phyloP scores from a whole-genome alignment of 2,113 vertebrate genomes.

The Platichthys flesus region DNA sequence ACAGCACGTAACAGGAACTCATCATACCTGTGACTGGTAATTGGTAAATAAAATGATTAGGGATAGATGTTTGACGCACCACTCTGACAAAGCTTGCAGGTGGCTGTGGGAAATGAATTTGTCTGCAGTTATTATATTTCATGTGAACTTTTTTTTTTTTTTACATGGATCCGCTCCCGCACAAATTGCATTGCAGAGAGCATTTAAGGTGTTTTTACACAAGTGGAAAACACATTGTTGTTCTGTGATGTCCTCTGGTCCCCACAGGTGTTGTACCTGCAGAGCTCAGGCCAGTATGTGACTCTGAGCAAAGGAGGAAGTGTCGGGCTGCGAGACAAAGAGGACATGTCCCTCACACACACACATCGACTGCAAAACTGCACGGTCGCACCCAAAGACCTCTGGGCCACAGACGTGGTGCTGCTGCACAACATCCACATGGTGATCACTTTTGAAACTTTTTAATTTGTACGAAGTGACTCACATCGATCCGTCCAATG shows the following conservation, averaged over 20 bases:
- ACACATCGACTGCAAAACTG: constrained; percentile 82
- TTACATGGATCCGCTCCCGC: too few relatives aligned
- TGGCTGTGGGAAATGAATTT: too few relatives aligned
- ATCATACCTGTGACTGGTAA: too few relatives aligned
- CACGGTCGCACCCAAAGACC: constrained; percentile 82
- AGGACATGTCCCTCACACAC: constrained; percentile 81
- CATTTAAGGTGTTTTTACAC: constrained; percentile 6
- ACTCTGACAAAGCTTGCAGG: too few relatives aligned
- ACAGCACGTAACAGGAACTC: too few relatives aligned
- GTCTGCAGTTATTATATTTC: too few relatives aligned
- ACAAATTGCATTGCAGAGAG: constrained; percentile 3
- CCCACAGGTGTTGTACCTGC: constrained; percentile 81
- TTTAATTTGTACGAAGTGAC: neutral
- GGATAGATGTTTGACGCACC: too few relatives aligned
- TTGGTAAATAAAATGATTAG: too few relatives aligned
- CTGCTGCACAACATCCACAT: constrained; percentile 85
- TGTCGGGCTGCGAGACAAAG: constrained; percentile 81
- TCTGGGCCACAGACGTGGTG: constrained; percentile 87
- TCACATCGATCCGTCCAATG: neutral
- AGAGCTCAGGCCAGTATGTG: constrained; percentile 81
- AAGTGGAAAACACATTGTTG: neutral
- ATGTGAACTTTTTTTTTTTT: too few relatives aligned
- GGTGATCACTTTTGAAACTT: constrained; percentile 69
- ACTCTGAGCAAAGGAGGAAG: constrained; percentile 85
- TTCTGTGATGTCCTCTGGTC: constrained; percentile 26